Evolutionary conservation across 1,140 invertebrate genomes (phyloP), one percentile per base, ranked within the genome.

Genomic region (Drosophila dunni): DNA sequence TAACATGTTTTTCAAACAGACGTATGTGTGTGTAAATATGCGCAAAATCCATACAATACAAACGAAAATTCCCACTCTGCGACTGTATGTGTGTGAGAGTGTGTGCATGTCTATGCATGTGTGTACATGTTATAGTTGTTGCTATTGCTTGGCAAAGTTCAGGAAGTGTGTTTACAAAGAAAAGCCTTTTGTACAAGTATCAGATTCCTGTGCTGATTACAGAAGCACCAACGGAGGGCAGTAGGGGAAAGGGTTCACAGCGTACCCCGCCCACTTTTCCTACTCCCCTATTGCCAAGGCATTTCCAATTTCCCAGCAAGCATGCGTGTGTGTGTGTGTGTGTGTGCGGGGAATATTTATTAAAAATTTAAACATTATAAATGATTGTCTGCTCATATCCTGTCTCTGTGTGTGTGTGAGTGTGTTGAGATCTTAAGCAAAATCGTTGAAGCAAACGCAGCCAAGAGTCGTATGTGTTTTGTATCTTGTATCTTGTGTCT

Each of bases 121-220:
- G 45, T 56, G 40, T 68, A 56, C 51, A 45, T 71, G 67, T 62
- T 65, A 74, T 74, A 74, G 71, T 74, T 74, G 65, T 72, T 75
- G 61, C 56, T 68, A 44, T 50, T 66, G 62, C 61, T 50, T 38
- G 67, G 84, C 46, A 88, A 88, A 88, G 84, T 89, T 89, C 82
- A 82, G 83, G 74, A 88, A 79, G 80, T 89, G 79, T 89, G 83
- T 89, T 88, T 88, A 75, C 84, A 89, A 88, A 88, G 84, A 89
- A 88, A 84, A 88, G 81, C 79, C 82, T 86, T 86, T 86, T 86
- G 75, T 86, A 89, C 81, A 89, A 88, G 84, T 88, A 88, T 88
- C 84, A 88, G 85, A 88, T 88, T 88, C 84, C 84, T 80, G 66
- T 89, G 68, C 84, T 88, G 84, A 88, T 88, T 88, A 88, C 89